These are phyloP conservation scores for Manis pentadactyla DNA, from an alignment of 2,797 vertebrate species.

Conservation along the genomic window DNA sequence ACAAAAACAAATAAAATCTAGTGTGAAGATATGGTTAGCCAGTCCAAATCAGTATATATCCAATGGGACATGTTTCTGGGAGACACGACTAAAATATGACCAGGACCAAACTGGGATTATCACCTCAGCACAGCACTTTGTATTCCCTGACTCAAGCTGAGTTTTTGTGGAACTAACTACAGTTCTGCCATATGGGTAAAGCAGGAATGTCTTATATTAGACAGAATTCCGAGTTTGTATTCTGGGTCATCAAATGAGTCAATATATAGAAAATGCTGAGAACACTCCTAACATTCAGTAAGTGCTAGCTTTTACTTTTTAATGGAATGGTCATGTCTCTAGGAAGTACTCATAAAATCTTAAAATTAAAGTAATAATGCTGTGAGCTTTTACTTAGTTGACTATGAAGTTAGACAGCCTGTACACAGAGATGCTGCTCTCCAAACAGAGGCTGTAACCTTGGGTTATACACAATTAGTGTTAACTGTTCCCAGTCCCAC, in stretches of 20 bases:
- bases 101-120: background rate
- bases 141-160: background rate
- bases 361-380: background rate
- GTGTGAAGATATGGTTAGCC: background rate
- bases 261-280: background rate
- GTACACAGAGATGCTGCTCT: background rate
- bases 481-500: background rate
- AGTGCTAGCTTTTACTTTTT: background rate
- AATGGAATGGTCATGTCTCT: background rate
- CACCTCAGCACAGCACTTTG: background rate
- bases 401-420: background rate
- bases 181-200: background rate
- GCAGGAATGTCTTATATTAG: background rate
- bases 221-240: background rate
- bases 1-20: slow-evolving; percentile 13
- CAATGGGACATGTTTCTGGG: background rate
- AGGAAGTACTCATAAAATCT: background rate
- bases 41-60: background rate
- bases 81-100: background rate
- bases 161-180: background rate
- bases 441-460: too few relatives aligned
- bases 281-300: background rate
- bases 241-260: background rate
- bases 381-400: background rate
- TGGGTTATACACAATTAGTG: background rate